Conservation (phyloP, 2,113 vertebrate species). For the Petromus typicus region DNA sequence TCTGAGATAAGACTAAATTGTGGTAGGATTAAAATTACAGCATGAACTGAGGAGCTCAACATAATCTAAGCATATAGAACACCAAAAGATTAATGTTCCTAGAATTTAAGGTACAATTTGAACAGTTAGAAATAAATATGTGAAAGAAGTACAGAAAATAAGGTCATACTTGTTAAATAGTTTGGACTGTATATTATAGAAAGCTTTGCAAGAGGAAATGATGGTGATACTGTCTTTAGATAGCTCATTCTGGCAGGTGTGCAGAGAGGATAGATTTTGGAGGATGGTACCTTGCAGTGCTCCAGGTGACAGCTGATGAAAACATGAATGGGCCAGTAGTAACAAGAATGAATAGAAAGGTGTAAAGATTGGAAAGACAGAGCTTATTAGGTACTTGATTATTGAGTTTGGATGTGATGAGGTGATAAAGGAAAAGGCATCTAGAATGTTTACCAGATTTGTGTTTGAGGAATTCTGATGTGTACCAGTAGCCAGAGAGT, state of each 20-base stretch:
- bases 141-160: not conserved
- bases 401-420: not conserved
- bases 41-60: not conserved
- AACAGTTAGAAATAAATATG: not conserved
- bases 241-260: not conserved
- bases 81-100: not conserved
- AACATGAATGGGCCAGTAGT: not conserved
- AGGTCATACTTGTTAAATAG: not conserved
- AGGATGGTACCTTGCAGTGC: not conserved
- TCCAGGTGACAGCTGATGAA: not conserved
- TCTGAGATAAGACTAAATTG: conserved; percentile 20
- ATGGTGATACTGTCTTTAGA: not conserved
- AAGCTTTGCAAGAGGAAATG: not conserved
- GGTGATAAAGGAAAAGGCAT: not conserved
- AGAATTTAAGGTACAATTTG: not conserved
- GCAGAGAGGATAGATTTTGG: not conserved
- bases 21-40: not conserved
- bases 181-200: not conserved
- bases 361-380: not conserved
- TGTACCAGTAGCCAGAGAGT: not conserved
- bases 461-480: not conserved
- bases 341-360: not conserved
- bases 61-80: not conserved
- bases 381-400: not conserved
- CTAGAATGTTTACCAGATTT: not conserved